Evolutionary conservation across 2,797 vertebrate genomes (phyloP), one percentile per base, ranked within the genome.

Genomic region (Philypnodon macrostomus): DNA sequence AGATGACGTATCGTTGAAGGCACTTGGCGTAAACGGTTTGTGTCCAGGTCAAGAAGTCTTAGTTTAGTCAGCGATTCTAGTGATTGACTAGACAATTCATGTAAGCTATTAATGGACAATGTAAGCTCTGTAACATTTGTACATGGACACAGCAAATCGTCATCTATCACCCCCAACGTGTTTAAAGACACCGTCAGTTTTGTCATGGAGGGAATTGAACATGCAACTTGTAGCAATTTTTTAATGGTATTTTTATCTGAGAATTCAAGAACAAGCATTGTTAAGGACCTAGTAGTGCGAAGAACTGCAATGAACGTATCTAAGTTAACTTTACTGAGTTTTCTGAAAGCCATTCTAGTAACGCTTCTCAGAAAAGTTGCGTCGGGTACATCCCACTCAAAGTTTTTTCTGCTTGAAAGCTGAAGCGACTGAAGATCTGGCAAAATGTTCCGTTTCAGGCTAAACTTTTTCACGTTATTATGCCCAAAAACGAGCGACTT

Each of bases 211-310:
- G 37, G 27, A 9, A 37, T 48, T 5, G n/a, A 36, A 29, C 66
- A 69, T 18, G 47, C 59, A 1, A 38, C 6, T 4, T 44, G n/a
- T 18, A 58, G 2, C 5, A 68, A 14, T 3, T 41, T 45, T 12
- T 30, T 9, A 45, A 18, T 4, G 8, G 3, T 2, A 2, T 6
- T 14, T 29, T 17, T 24, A 4, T n/a, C 4, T 5, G 49, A 10
- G 1, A 0, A 1, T 1, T 0, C 1, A 3, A 64, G 2, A 0
- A 0, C 0, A 3, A 69, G 41, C 1, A 2, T 2, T 6, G 33
- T 16, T n/a, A 63, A 11, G 0, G 50, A 46, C 30, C 33, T 26
- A 2, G 15, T 0, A 5, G 29, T 59, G 19, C 35, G 42, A 7
- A 72, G 42, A 1, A 60, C 18, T 0, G 0, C 9, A 7, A 1